Conservation (phyloP, 2,888 invertebrate species). For the Drosophila mayaguana region DNA sequence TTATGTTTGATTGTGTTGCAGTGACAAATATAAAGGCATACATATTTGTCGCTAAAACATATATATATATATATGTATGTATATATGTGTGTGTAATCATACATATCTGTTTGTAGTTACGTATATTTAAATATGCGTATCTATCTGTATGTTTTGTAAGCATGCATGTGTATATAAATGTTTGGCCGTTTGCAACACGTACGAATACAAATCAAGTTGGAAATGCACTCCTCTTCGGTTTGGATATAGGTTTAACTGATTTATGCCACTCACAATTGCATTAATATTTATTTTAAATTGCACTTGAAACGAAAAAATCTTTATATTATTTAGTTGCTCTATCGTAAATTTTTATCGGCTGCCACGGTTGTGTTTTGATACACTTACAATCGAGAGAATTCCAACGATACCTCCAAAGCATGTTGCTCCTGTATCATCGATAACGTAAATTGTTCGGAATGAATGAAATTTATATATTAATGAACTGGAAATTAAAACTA, state of each 20-base stretch:
- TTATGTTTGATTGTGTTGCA: slow-evolving; percentile 1
- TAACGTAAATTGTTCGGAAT: too few relatives aligned
- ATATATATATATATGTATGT: not conserved
- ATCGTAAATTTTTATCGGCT: slow-evolving; percentile 22
- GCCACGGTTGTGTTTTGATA: slow-evolving; percentile 22
- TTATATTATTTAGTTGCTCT: slow-evolving; percentile 12
- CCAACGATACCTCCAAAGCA: not conserved
- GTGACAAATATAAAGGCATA: slow-evolving; percentile 7
- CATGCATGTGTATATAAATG: not conserved
- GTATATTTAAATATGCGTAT: too few relatives aligned
- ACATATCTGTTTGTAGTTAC: too few relatives aligned
- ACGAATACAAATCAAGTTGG: slow-evolving; percentile 18
- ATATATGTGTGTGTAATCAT: not conserved
- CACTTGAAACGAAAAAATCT: slow-evolving; percentile 4
- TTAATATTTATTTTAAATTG: slow-evolving; percentile 19
- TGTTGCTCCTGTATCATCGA: not conserved
- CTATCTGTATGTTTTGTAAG: slow-evolving; percentile 1
- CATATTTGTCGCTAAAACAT: not conserved
- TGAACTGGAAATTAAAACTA: not conserved
- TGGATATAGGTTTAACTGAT: slow-evolving; percentile 8
- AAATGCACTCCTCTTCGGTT: slow-evolving; percentile 19
- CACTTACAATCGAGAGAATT: slow-evolving; percentile 1
- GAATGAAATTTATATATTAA: too few relatives aligned
- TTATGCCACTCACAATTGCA: slow-evolving; percentile 21
- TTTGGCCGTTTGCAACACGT: slow-evolving; percentile 27